Conservation (phyloP, 2,797 vertebrate species). For the Champsocephalus esox region DNA sequence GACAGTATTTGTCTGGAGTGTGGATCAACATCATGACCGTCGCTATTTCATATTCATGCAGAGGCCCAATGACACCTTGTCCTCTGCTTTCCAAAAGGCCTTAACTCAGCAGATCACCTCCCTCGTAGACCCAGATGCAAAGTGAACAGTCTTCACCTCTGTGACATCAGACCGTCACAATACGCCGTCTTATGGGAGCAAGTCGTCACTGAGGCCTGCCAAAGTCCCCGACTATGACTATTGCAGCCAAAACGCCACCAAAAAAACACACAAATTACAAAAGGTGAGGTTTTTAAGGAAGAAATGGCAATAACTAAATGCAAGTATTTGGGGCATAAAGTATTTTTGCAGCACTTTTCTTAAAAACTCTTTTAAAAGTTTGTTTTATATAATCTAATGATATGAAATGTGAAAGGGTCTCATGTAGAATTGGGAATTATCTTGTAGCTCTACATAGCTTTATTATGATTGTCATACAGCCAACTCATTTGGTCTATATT, state of each 20-base stretch:
- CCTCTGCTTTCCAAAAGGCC: conserved; percentile 90
- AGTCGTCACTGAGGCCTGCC: conserved; percentile 47
- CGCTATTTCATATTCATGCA: conserved; percentile 92
- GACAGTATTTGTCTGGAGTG: conserved; percentile 90
- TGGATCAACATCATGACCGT: conserved; percentile 84
- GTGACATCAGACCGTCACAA: conserved; percentile 85
- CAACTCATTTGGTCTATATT: neutral
- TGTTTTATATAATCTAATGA: neutral
- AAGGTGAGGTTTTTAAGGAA: neutral
- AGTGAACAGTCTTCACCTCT: conserved; percentile 90
- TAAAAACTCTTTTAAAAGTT: neutral
- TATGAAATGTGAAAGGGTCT: neutral
- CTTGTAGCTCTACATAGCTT: neutral
- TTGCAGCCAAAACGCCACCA: neutral
- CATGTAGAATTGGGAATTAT: neutral
- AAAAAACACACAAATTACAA: conserved; percentile 9
- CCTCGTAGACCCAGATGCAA: conserved; percentile 85
- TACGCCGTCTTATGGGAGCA: conserved; percentile 65
- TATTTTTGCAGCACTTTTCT: neutral
- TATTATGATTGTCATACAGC: neutral
- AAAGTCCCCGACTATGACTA: conserved; percentile 6
- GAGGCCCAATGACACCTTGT: conserved; percentile 91
- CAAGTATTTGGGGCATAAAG: neutral
- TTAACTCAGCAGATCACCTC: conserved; percentile 78
- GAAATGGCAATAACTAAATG: neutral